phyloP scores from a whole-genome alignment of 2,113 vertebrate genomes.

The Pipa parva region DNA sequence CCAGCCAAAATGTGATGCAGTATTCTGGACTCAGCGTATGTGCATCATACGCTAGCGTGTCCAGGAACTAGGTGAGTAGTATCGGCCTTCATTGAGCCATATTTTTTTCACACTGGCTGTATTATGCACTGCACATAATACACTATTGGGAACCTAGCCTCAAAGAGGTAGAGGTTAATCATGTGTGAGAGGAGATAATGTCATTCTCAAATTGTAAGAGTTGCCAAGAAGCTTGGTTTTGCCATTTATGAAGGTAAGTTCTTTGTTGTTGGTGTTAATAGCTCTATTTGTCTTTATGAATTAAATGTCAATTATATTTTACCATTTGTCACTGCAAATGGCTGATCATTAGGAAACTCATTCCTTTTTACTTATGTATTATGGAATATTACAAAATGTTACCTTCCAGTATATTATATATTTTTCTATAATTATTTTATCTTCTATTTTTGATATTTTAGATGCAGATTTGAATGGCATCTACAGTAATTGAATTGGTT shows the following conservation, averaged over 20 bases:
- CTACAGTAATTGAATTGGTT: too few species aligned
- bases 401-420: neutral
- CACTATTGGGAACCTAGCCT: too few species aligned
- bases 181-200: slow-evolving; percentile 48
- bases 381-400: slow-evolving; percentile 12
- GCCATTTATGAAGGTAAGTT: slow-evolving; percentile 27
- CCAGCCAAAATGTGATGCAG: too few species aligned
- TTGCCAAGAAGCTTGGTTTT: slow-evolving; percentile 44
- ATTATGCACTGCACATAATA: too few species aligned
- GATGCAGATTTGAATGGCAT: too few species aligned
- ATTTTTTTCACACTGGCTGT: too few species aligned
- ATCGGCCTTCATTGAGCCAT: too few species aligned
- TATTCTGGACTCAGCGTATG: too few species aligned
- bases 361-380: slow-evolving; percentile 8
- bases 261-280: slow-evolving; percentile 41
- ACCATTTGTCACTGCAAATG: slow-evolving; percentile 35
- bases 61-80: too few species aligned
- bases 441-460: too few species aligned
- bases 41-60: too few species aligned
- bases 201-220: slow-evolving; percentile 34
- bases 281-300: slow-evolving; percentile 42
- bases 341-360: slow-evolving; percentile 31
- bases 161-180: slow-evolving; percentile 57
- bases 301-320: slow-evolving; percentile 40
- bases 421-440: too few species aligned